Evolutionary conservation across 2,797 vertebrate genomes (phyloP).

Genomic region (Threskiornis aethiopicus): DNA sequence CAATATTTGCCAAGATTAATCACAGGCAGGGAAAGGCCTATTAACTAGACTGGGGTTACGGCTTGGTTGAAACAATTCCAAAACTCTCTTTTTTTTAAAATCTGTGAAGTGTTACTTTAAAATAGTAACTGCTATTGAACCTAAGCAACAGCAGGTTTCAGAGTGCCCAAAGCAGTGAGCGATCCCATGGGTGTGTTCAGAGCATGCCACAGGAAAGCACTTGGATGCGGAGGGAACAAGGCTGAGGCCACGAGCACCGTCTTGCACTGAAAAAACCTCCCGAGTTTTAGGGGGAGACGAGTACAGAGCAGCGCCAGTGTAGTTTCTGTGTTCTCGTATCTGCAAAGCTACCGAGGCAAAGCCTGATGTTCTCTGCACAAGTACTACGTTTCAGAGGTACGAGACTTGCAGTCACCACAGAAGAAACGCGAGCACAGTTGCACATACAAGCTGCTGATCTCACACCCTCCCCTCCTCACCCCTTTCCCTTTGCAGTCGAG

Average conservation of each 20-base stretch:
- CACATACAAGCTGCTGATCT: neutral
- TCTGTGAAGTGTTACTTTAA: neutral
- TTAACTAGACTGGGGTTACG: neutral
- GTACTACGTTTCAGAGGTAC: neutral
- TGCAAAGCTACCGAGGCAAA: neutral
- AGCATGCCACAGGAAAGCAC: neutral
- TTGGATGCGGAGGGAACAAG: neutral
- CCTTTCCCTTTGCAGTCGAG: neutral
- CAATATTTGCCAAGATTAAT: neutral
- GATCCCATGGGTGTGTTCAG: neutral
- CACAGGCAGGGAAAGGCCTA: neutral
- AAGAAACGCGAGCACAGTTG: neutral
- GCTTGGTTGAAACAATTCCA: neutral
- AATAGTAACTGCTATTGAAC: neutral
- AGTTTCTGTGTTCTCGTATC: neutral
- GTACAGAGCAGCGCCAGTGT: neutral
- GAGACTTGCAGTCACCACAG: neutral
- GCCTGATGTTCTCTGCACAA: neutral
- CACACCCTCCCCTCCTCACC: neutral
- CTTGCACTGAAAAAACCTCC: neutral
- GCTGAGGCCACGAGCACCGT: accelerated
- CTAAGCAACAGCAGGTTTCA: neutral
- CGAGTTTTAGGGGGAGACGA: accelerated
- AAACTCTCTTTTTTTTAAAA: neutral
- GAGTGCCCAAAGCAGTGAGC: neutral